Evolutionary conservation across 2,888 invertebrate genomes (phyloP).

Genomic region (Beris chalybata): DNA sequence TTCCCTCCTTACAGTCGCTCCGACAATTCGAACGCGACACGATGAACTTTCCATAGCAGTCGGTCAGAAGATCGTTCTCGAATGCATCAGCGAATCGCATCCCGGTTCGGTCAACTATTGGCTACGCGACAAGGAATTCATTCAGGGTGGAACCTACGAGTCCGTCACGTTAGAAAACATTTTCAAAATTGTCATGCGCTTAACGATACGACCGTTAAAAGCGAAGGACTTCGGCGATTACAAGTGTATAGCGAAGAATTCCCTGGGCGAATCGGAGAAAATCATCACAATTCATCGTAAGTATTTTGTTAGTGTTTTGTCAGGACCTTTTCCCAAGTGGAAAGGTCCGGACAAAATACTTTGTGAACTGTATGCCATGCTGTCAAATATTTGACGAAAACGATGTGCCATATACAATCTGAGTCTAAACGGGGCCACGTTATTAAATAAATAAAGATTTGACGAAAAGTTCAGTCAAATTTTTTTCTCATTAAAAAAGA

Average conservation of each 20-base stretch:
- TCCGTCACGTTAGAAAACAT: slow-evolving; percentile 68
- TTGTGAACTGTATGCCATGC: neutral
- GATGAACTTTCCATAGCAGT: slow-evolving; percentile 51
- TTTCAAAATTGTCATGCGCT: slow-evolving; percentile 74
- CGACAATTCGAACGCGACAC: slow-evolving; percentile 52
- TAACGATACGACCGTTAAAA: slow-evolving; percentile 68
- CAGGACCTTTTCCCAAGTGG: too few species aligned
- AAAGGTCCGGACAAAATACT: neutral
- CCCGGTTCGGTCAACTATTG: slow-evolving; percentile 54
- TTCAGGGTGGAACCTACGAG: slow-evolving; percentile 54
- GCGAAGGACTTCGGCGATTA: slow-evolving; percentile 74
- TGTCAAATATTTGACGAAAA: neutral
- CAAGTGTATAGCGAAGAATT: slow-evolving; percentile 80
- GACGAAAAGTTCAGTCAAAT: too few species aligned
- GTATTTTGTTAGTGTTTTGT: too few species aligned
- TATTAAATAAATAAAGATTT: too few species aligned
- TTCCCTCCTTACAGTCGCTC: slow-evolving; percentile 46
- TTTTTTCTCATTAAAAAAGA: too few species aligned
- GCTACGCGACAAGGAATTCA: slow-evolving; percentile 52
- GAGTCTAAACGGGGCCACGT: too few species aligned
- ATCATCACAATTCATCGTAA: slow-evolving; percentile 44
- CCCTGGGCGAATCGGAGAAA: slow-evolving; percentile 65
- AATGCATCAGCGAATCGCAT: slow-evolving; percentile 54
- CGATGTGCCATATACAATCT: neutral
- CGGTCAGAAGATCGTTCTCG: slow-evolving; percentile 52